Evolutionary conservation across 2,113 vertebrate species (phyloP), one percentile per base, ranked within the genome.

Genomic region (Hiodon alosoides): DNA sequence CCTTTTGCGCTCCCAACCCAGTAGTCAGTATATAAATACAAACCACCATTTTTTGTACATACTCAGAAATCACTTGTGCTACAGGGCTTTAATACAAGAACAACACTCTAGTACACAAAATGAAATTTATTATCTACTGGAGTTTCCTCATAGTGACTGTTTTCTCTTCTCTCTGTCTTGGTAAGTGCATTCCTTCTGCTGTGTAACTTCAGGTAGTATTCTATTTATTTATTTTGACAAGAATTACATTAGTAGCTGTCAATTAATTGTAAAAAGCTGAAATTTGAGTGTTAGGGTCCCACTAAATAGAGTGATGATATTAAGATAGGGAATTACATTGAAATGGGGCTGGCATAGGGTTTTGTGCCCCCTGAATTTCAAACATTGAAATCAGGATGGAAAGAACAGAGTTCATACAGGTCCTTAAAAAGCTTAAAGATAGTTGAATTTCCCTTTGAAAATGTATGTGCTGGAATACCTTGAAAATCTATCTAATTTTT

Each of bases 11-110:
- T 57, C 57, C 13, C 51, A 8, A 46, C 9, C 54, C 48, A 6
- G 65, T 16, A 13, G 6, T 13, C 71, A 16, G 53, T 54, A 65
- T 65, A 77, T 57, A 77, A 57, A 70, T 31, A 54, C 61, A 31
- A 31, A 31, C 55, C 17, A 47, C 5, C 67, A 64, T 10, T 55
- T 47, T 10, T 54, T 2, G 11, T 16, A 4, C 6, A 50, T 3
- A 48, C 64, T 60, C 64, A 67, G 61, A 72, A n/a, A 31, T 5
- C 47, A 10, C 31, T 50, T 58, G n/a, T 16, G 2, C 5, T n/a
- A 58, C 17, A n/a, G 54, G 10, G 17, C 47, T 64, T 16, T 53
- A 5, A 17, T 46, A 48, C 53, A 2, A 53, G 47, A 53, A 10
- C 46, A 54, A 55, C 60, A 73, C 14, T 5, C 46, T 47, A 50